Evolutionary conservation across 2,113 vertebrate species (phyloP), one percentile per base, ranked within the genome.

Genomic region (Plotosus lineatus): DNA sequence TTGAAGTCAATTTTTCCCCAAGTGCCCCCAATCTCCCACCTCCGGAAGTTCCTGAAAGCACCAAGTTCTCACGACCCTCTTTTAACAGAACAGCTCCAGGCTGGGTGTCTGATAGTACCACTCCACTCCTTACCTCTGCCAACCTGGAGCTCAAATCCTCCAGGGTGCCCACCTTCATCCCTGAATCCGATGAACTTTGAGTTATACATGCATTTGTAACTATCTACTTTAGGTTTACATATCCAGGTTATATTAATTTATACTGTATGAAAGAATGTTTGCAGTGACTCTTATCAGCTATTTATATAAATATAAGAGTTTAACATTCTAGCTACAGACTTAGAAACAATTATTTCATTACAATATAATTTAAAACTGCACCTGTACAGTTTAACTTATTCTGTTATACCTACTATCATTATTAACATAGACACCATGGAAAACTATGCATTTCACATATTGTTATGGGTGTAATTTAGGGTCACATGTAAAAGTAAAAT

Each of bases 171-270:
- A 55, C 33, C 42, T 79, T 89, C 69, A 84, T 95, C 83, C 95
- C 98, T 73, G 98, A 98, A 90, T 96, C 98, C 51, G 97, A 99
- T 19, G 98, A 99, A 86, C 94, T 99, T 85, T 99, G 92, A 98
- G 14, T 33, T 63, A 58, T 7, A 65, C 31, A 79, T 46, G 33
- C 51, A 33, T 58, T 26, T 53, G 17, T 36, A 11, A 40, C 14
- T 55, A 48, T 36, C 21, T 73, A 51, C 33, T 72, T 51, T 31
- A 50, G 23, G 8, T 14, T n/a, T 61, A 36, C 63, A 61, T 44
- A 51, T 61, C 50, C 44, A 50, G 26, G n/a, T 48, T 48, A 71
- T 5, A 48, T 48, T 71, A 53, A 78, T 36, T 50, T 66, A 46
- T 69, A n/a, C n/a, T n/a, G n/a, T n/a, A 66, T 73, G 78, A 55